These are phyloP conservation scores for Chaetodon auriga DNA, from an alignment of 2,113 vertebrate genomes.

Conservation along the genomic window DNA sequence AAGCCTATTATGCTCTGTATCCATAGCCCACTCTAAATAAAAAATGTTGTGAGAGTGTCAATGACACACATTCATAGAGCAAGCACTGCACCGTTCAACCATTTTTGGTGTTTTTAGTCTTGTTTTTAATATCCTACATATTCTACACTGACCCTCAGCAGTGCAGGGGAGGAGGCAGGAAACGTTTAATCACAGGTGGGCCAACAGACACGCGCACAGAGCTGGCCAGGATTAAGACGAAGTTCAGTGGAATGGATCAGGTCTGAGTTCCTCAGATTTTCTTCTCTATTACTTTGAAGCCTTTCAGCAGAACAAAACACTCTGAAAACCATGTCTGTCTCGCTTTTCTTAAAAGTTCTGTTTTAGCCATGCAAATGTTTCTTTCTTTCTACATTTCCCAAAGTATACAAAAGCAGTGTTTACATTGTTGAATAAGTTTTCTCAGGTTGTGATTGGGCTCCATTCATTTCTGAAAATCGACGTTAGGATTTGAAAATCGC, in stretches of 20 bases:
- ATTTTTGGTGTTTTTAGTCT: not conserved
- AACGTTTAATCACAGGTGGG: not conserved
- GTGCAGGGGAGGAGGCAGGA: not conserved
- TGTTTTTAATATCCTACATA: not conserved
- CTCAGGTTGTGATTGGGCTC: not conserved
- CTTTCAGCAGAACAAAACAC: not conserved
- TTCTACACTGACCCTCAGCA: not conserved
- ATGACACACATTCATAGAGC: not conserved
- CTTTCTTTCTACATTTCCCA: not conserved
- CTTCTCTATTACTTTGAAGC: not conserved
- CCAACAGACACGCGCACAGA: not conserved
- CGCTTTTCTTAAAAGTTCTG: not conserved
- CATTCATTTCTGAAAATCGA: not conserved
- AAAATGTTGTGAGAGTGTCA: not conserved
- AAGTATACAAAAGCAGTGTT: not conserved
- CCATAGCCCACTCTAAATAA: not conserved
- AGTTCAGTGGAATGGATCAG: not conserved
- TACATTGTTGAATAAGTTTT: not conserved
- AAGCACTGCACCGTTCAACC: not conserved
- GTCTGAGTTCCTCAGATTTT: not conserved
- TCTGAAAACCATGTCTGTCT: not conserved
- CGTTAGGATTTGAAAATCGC: too few species aligned
- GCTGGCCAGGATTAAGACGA: not conserved
- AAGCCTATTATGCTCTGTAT: not conserved
- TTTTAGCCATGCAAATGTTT: not conserved